Evolutionary conservation across 1,140 invertebrate species (phyloP).

Genomic region (Drosophila santomea): DNA sequence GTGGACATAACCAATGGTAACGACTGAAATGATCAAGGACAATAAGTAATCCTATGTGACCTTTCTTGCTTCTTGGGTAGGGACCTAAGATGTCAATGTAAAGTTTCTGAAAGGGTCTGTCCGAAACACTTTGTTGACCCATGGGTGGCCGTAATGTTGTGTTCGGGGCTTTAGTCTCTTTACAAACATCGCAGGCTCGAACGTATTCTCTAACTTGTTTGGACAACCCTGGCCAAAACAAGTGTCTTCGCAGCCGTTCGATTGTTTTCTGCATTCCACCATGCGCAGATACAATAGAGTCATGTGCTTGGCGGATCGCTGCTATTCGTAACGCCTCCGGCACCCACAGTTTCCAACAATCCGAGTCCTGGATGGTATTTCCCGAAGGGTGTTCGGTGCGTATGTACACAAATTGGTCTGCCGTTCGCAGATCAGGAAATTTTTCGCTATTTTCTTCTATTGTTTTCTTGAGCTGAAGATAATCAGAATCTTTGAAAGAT

Average conservation of each 20-base stretch:
- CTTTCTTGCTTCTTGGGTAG: no score
- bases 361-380: conserved; percentile 1
- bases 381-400: conserved; percentile 15
- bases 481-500: background rate
- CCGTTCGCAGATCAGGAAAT: no score
- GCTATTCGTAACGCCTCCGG: background rate
- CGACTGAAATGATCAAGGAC: no score
- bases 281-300: no score
- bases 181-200: conserved; percentile 13
- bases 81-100: no score
- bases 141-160: conserved; percentile 3
- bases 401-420: background rate
- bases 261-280: no score
- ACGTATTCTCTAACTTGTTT: no score
- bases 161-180: conserved; percentile 12
- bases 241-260: background rate
- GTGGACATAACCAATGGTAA: no score
- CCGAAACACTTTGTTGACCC: no score
- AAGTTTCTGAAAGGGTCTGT: no score
- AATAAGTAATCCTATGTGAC: no score
- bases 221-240: conserved; percentile 10
- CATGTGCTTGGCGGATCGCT: no score
- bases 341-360: conserved; percentile 5
- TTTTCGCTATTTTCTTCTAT: background rate
- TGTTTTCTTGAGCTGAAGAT: background rate